Percentiles rank a stretch among this genome's conserved stretches.
Evolutionary conservation across 2,113 vertebrate genomes (phyloP).

Genomic region (Chauna torquata): DNA sequence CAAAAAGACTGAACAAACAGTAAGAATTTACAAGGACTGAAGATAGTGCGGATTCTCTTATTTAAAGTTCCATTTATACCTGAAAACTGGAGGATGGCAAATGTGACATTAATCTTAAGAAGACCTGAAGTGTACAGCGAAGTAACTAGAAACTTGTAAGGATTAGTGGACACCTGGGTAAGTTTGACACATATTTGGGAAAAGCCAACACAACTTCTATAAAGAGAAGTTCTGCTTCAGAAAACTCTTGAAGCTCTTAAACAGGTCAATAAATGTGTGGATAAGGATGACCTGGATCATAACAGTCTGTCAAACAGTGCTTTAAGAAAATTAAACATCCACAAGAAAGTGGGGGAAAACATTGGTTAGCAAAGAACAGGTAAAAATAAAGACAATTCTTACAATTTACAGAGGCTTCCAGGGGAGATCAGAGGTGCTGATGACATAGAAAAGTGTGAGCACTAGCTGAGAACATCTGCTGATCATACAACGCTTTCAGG

Average conservation of each 20-base stretch:
- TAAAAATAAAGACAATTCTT: background rate
- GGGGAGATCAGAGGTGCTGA: background rate
- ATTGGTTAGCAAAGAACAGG: background rate
- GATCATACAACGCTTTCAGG: background rate
- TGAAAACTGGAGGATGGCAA: background rate
- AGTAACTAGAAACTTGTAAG: background rate
- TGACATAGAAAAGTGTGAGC: background rate
- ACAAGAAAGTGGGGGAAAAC: background rate
- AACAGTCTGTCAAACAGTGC: background rate
- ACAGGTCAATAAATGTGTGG: background rate
- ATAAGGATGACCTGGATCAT: background rate
- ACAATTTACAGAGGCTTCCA: background rate
- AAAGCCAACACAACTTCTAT: background rate
- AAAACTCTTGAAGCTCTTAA: background rate
- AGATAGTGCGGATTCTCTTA: background rate
- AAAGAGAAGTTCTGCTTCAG: background rate
- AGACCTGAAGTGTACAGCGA: background rate
- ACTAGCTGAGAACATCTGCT: background rate
- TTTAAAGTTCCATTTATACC: background rate
- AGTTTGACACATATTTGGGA: background rate
- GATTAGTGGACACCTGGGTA: background rate
- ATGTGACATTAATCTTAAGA: background rate
- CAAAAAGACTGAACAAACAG: background rate
- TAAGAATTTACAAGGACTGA: background rate
- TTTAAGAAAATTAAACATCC: background rate